phyloP scores from a whole-genome alignment of 1,140 invertebrate genomes.

The Philotrypesis tridentata region DNA sequence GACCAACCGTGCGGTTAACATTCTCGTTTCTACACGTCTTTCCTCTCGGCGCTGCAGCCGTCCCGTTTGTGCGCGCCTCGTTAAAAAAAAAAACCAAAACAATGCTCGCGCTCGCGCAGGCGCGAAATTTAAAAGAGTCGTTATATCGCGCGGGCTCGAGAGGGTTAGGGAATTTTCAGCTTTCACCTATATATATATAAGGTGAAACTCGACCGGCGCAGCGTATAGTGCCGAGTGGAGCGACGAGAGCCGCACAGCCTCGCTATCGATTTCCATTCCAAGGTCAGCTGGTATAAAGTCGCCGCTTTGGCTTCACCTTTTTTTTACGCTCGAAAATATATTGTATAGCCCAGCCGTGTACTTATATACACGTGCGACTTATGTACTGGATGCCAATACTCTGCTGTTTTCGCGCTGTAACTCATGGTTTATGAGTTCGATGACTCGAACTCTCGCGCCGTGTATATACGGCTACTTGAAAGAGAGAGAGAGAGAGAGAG shows the following conservation, averaged over 20 bases:
- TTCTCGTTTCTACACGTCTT: neutral
- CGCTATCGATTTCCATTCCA: slow-evolving; percentile 34
- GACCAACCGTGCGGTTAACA: neutral
- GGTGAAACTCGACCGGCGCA: neutral
- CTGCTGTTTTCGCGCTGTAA: neutral
- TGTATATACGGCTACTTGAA: too few species aligned
- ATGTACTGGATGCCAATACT: neutral
- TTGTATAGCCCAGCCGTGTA: neutral
- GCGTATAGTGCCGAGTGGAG: neutral
- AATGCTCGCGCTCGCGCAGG: neutral
- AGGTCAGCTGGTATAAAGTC: slow-evolving; percentile 10
- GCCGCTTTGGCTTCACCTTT: neutral
- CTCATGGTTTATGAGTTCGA: neutral
- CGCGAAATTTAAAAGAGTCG: neutral
- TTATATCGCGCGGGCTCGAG: too few species aligned
- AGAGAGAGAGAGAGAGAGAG: too few species aligned
- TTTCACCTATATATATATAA: neutral
- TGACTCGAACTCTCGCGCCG: neutral
- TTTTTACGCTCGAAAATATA: neutral
- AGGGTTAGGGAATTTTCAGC: neutral
- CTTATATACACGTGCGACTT: neutral
- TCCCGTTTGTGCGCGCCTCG: neutral
- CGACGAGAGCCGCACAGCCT: neutral
- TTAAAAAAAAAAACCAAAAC: neutral
- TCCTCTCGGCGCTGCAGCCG: neutral